These are phyloP conservation scores for Uria aalge DNA, from an alignment of 2,113 vertebrate genomes.

Conservation along the genomic window DNA sequence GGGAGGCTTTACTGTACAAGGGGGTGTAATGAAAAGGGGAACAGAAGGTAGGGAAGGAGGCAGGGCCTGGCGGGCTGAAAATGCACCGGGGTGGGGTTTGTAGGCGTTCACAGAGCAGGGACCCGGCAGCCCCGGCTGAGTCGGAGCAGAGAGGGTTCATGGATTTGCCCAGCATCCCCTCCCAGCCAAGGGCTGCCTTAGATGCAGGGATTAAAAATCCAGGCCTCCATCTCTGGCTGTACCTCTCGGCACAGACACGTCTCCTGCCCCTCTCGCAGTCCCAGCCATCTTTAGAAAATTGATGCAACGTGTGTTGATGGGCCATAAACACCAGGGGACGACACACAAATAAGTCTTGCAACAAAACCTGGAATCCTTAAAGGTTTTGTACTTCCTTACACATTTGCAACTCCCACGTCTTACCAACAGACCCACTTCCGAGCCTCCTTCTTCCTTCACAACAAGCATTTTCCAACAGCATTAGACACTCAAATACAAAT, in stretches of 20 bases:
- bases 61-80: neutral
- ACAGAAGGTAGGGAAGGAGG: conserved; percentile 45
- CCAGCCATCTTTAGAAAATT: neutral
- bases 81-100: neutral
- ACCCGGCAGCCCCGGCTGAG: neutral
- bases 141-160: neutral
- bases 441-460: neutral
- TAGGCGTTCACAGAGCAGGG: neutral
- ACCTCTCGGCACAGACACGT: accelerated
- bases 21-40: conserved; percentile 66
- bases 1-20: conserved; percentile 65
- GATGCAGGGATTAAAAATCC: neutral
- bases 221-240: neutral
- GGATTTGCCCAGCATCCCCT: neutral
- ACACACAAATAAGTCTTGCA: neutral
- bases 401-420: neutral
- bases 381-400: neutral
- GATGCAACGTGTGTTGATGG: neutral
- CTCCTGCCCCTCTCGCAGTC: neutral
- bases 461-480: neutral
- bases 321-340: neutral
- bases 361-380: neutral
- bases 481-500: neutral
- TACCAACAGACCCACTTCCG: neutral
- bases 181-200: neutral